Conservation (phyloP, 53 echinoderm and acorn worm species). For the Antedon mediterranea region DNA sequence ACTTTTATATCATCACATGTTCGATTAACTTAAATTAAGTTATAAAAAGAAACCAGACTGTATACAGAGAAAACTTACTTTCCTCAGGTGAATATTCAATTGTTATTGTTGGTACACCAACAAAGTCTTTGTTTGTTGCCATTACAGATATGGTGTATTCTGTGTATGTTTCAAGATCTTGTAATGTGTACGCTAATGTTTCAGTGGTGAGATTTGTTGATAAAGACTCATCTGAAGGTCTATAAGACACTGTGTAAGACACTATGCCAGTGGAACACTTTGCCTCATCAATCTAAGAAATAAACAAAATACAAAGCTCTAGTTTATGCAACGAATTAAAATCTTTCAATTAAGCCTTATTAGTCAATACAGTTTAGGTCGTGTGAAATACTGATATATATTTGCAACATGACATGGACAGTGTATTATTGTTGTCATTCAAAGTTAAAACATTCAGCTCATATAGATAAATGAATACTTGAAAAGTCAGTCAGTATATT, state of each 20-base stretch:
- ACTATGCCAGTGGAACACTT: not conserved
- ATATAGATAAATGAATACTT: no score
- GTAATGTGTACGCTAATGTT: not conserved
- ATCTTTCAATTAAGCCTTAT: no score
- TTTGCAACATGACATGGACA: no score
- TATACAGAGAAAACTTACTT: not conserved
- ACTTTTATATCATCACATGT: no score
- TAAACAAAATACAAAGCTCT: no score
- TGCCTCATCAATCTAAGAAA: not conserved
- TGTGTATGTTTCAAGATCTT: conserved; percentile 14
- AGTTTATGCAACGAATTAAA: no score
- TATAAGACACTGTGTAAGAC: not conserved
- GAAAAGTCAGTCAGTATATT: no score
- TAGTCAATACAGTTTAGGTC: no score
- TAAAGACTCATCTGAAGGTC: not conserved
- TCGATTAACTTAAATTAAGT: no score
- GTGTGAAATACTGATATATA: no score
- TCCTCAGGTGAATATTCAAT: not conserved
- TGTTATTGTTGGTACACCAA: not conserved
- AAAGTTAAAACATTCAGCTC: no score
- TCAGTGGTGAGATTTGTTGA: not conserved
- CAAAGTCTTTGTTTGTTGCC: conserved; percentile 4
- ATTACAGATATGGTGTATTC: conserved; percentile 13
- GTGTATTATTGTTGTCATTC: no score
- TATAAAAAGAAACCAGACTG: not conserved